phyloP scores from a whole-genome alignment of 2,888 invertebrate genomes.

The Leucophora obtusa region DNA sequence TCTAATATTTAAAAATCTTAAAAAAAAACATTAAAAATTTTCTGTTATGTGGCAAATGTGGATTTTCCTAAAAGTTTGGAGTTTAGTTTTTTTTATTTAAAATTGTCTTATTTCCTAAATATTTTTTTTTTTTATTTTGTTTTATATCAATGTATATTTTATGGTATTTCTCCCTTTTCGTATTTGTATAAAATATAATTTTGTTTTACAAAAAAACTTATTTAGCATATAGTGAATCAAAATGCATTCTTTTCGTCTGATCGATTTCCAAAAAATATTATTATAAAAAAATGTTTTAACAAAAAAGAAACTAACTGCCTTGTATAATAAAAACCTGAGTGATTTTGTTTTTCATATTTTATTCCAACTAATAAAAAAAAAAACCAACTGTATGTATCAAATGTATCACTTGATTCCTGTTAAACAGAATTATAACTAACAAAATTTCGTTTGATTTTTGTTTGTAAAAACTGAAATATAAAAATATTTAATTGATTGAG shows the following conservation, averaged over 20 bases:
- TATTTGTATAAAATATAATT: conserved; percentile 40
- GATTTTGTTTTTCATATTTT: conserved; percentile 6
- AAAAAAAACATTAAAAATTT: conserved; percentile 19
- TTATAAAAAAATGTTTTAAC: background rate
- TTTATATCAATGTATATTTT: conserved; percentile 35
- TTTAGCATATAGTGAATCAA: conserved; percentile 19
- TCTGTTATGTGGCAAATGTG: conserved; percentile 64
- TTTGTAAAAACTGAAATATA: conserved; percentile 33
- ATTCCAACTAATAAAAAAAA: background rate
- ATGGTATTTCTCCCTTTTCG: conserved; percentile 22
- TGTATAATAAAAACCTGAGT: conserved; percentile 1
- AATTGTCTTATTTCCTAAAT: conserved; percentile 41
- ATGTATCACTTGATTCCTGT: background rate
- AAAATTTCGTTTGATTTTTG: conserved; percentile 35
- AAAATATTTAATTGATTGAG: conserved; percentile 25
- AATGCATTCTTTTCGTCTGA: conserved; percentile 21
- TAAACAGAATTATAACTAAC: background rate
- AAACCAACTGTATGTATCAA: background rate
- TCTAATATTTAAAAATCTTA: conserved; percentile 41
- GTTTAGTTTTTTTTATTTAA: conserved; percentile 27
- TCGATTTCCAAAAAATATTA: background rate
- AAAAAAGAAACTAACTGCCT: background rate
- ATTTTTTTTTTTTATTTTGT: no score
- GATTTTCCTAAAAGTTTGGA: conserved; percentile 62
- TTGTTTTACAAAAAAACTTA: background rate